Conservation (phyloP, 2,888 invertebrate genomes). For the Uloborus plumipes region DNA sequence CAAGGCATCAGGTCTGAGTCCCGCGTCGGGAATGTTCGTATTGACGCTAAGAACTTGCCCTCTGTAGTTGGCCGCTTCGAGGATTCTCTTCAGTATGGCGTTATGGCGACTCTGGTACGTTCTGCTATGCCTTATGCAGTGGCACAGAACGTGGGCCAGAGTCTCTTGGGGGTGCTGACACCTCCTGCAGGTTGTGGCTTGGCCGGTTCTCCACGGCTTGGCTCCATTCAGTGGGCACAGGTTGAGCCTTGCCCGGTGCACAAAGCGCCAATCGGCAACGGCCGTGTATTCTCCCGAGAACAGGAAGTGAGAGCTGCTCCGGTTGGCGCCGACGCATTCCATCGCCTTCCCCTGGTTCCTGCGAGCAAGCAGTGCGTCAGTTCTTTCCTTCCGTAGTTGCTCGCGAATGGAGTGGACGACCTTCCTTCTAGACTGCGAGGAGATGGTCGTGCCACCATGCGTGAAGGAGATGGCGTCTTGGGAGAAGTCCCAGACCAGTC, state of each 20-base stretch:
- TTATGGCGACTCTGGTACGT: background rate
- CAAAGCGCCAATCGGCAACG: constrained; percentile 1
- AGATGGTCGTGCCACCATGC: background rate
- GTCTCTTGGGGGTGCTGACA: background rate
- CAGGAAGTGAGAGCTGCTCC: background rate
- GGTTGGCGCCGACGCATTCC: background rate
- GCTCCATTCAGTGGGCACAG: background rate
- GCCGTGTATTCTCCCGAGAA: background rate
- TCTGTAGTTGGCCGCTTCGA: background rate
- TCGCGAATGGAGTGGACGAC: background rate
- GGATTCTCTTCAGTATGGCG: background rate
- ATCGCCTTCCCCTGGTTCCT: background rate
- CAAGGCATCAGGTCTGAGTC: background rate
- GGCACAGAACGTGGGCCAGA: background rate
- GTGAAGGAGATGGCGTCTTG: background rate
- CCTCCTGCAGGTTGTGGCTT: too few relatives aligned
- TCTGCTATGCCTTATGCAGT: background rate
- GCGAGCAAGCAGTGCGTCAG: background rate
- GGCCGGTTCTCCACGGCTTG: too few relatives aligned
- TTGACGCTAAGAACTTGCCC: background rate
- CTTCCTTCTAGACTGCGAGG: background rate
- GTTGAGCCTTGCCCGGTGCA: background rate
- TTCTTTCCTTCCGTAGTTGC: background rate
- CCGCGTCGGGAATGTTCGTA: background rate
- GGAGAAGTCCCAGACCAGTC: background rate